Evolutionary conservation across 1,140 invertebrate species (phyloP).

Genomic region (Saccostrea echinata): DNA sequence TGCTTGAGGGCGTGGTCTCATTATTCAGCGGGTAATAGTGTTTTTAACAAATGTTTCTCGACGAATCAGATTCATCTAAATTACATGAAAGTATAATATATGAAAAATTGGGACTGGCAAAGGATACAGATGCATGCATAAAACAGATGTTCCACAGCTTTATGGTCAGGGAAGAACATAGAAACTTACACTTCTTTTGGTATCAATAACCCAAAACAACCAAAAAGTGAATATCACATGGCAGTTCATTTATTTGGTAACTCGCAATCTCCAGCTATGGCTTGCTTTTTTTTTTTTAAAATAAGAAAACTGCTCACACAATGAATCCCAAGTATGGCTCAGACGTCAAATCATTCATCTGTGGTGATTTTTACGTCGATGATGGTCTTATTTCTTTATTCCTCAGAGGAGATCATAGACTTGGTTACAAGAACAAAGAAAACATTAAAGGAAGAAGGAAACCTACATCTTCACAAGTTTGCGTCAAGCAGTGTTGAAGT

Average conservation of each 20-base stretch:
- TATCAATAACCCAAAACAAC: constrained; percentile 6
- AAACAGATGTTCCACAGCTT: constrained; percentile 52
- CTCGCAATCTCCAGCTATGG: constrained; percentile 32
- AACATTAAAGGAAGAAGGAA: not conserved
- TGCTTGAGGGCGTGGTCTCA: too few relatives aligned
- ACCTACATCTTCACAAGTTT: constrained; percentile 48
- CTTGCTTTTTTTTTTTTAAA: constrained; percentile 37
- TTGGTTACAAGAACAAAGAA: not conserved
- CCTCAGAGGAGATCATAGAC: not conserved
- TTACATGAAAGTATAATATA: too few relatives aligned
- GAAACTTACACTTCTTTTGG: constrained; percentile 50
- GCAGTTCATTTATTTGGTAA: not conserved
- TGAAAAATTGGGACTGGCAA: too few relatives aligned
- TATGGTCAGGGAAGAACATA: constrained; percentile 35
- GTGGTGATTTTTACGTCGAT: constrained; percentile 53
- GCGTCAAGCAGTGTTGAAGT: constrained; percentile 49
- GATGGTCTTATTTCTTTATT: constrained; percentile 49
- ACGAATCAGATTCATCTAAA: too few relatives aligned
- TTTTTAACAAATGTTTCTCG: too few relatives aligned
- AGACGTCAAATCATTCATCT: constrained; percentile 35
- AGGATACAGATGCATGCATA: too few relatives aligned
- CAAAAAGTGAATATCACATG: not conserved
- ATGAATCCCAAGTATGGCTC: not conserved
- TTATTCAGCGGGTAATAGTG: too few relatives aligned
- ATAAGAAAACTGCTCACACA: not conserved